phyloP scores from a whole-genome alignment of 1,140 invertebrate genomes.

The Oscheius sp. region DNA sequence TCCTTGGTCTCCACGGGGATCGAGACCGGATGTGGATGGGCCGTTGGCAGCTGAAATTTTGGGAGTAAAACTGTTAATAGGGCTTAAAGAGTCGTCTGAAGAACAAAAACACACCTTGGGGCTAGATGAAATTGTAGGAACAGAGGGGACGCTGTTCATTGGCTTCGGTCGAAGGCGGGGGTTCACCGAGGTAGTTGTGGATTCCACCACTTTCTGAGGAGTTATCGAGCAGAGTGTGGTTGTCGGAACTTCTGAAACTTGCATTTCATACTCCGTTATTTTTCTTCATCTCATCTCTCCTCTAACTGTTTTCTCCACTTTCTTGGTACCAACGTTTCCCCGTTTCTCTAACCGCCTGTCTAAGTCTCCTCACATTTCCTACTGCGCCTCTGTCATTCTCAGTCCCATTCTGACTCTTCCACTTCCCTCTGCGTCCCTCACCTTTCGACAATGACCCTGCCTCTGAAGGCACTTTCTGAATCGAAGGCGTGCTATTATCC shows the following conservation, averaged over 20 bases:
- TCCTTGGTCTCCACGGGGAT: background rate
- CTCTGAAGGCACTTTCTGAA: background rate
- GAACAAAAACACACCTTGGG: background rate
- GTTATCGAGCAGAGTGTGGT: background rate
- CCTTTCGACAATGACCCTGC: no score
- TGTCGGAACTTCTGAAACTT: slow-evolving; percentile 45
- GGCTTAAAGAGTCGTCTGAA: background rate
- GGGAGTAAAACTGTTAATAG: background rate
- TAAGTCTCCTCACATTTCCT: no score
- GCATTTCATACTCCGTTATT: no score
- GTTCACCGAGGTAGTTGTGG: slow-evolving; percentile 57
- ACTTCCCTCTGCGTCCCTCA: no score
- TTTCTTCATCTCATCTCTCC: no score
- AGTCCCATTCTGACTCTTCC: no score
- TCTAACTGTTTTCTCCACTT: no score
- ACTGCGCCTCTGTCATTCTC: no score
- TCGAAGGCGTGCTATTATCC: background rate
- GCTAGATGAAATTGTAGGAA: slow-evolving; percentile 28
- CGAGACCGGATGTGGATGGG: background rate
- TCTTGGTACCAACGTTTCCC: no score
- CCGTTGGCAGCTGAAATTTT: background rate
- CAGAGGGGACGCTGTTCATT: slow-evolving; percentile 33
- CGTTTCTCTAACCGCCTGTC: no score
- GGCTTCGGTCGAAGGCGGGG: slow-evolving; percentile 57
- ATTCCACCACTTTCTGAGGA: slow-evolving; percentile 6